phyloP scores from a whole-genome alignment of 2,113 vertebrate genomes.

The Pogonocichla stellata region DNA sequence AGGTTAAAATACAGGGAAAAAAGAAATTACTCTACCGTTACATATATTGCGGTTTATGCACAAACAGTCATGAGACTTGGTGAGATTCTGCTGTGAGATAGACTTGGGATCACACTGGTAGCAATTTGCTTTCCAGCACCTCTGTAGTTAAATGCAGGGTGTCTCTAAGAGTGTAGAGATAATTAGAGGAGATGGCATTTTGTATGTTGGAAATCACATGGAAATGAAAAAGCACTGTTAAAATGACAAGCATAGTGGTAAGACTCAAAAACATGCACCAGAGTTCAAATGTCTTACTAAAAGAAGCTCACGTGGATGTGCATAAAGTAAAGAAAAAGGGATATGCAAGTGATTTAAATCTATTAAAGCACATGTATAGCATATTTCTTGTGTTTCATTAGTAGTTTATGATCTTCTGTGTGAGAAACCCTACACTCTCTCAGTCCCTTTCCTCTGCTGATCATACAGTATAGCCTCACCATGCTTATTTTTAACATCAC shows the following conservation, averaged over 20 bases:
- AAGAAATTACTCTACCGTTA: fast-evolving
- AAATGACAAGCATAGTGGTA: not conserved
- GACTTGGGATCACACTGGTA: not conserved
- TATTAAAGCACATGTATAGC: not conserved
- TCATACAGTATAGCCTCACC: not conserved
- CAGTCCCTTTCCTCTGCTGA: not conserved
- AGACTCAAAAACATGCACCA: not conserved
- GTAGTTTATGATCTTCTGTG: not conserved
- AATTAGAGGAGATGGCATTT: not conserved
- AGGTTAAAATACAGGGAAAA: not conserved
- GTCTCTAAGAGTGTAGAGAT: not conserved
- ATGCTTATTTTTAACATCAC: not conserved
- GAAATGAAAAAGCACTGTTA: not conserved
- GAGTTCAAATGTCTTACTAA: not conserved
- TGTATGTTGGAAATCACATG: not conserved
- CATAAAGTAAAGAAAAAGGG: not conserved
- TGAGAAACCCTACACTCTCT: not conserved
- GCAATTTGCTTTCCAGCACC: not conserved
- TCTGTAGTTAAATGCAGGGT: not conserved
- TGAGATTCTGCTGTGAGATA: not conserved
- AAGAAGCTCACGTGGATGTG: not conserved
- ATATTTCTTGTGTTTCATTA: not conserved
- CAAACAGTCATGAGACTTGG: not conserved
- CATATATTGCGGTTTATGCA: fast-evolving
- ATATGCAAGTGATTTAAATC: not conserved